Evolutionary conservation across 2,797 vertebrate species (phyloP), one percentile per base, ranked within the genome.

Genomic region (Silurus aristotelis): DNA sequence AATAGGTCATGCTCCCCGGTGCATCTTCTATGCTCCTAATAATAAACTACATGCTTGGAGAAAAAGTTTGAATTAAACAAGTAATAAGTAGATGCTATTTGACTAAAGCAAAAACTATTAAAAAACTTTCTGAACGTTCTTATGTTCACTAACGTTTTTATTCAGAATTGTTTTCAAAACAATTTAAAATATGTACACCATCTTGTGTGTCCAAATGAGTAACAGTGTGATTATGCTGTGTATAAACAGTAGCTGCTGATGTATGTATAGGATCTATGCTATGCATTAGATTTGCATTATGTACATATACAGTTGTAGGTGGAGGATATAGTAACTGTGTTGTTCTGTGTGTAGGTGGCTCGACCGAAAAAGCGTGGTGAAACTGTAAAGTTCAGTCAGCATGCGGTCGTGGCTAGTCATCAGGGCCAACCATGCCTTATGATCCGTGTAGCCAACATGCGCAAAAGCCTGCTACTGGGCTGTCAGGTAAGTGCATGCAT

Each of bases 381-480:
- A 94, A 99, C 97, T 13, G 97, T 99, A 84, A 98, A 97, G 86
- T 99, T 99, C 87, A 99, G 97, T 90, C 97, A 97, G 85, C 96
- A 97, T 0, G 98, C 98, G 0, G 97, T 99, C 63, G 96, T 99
- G 75, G 96, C 97, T 0, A 95, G 94, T 7, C 94, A 97, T 0
- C 93, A 98, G 0, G 98, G 97, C 8, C 95, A 94, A 25, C 96
- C 97, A 25, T 98, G 97, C 87, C 93, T 99, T 66, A 99, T 99
- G 98, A 95, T 99, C 89, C 93, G 97, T 0, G 97, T 99, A 55
- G 98, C 97, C 91, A 99, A 99, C 91, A 98, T 99, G 97, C 95
- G 98, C 8, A 98, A 97, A 89, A 99, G 97, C 90, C 96, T 99
- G 2, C 95, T 99, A 82, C 94, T 99, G 2, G 98, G 97, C 2